Percentiles rank a stretch among this genome's conserved stretches.
phyloP scores from a whole-genome alignment of 2,113 vertebrate genomes.

The Otocyon megalotis region DNA sequence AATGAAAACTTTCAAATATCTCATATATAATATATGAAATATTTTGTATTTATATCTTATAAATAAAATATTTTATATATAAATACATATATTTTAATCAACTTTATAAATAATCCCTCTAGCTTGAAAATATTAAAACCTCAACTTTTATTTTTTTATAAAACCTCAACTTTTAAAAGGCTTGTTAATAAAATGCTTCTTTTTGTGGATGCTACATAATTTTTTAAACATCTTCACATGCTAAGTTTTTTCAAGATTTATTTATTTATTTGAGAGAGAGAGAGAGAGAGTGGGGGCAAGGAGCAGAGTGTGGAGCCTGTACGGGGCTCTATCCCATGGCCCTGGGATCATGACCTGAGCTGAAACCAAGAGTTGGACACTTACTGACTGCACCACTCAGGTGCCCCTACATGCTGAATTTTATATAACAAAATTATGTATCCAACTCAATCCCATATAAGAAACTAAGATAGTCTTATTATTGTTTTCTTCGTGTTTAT shows the following conservation, averaged over 20 bases:
- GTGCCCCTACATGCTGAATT: neutral
- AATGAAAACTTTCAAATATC: neutral
- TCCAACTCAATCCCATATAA: neutral
- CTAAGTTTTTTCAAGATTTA: neutral
- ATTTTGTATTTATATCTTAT: neutral
- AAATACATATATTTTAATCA: neutral
- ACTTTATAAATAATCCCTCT: neutral
- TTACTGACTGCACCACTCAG: no score
- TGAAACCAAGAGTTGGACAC: no score
- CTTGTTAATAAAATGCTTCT: neutral
- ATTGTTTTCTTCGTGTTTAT: neutral
- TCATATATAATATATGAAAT: neutral
- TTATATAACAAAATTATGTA: neutral
- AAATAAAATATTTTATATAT: neutral
- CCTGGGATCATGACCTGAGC: no score
- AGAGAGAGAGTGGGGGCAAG: no score
- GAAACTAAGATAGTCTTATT: neutral
- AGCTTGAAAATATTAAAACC: neutral
- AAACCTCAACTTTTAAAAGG: neutral
- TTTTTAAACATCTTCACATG: neutral
- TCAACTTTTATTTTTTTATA: neutral
- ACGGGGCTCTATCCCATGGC: no score
- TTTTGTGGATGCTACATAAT: neutral
- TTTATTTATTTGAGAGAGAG: no score
- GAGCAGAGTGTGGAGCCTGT: no score